A percentile compares a stretch with the other conserved stretches of the same genome.
phyloP scores from a whole-genome alignment of 2,113 vertebrate species.

The Phylloscopus trochiloides region DNA sequence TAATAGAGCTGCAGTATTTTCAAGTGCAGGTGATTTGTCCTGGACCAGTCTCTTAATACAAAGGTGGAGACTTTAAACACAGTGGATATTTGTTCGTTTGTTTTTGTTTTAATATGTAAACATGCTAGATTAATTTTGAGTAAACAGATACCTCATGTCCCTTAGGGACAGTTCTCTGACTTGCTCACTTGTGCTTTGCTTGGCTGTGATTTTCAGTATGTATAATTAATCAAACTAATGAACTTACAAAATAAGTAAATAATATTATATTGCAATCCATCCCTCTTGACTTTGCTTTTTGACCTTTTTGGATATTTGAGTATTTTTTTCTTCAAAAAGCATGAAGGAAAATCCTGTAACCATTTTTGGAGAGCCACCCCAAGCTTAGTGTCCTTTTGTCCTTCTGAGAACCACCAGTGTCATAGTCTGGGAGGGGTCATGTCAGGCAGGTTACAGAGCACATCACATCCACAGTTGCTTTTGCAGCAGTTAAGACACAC shows the following conservation, averaged over 20 bases:
- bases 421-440: fast-evolving
- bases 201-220: not conserved
- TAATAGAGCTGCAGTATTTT: not conserved
- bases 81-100: not conserved
- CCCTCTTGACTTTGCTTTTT: not conserved
- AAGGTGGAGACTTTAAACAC: not conserved
- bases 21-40: not conserved
- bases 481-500: not conserved
- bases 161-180: not conserved
- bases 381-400: not conserved
- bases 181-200: not conserved
- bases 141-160: not conserved
- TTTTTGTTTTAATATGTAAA: not conserved
- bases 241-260: not conserved
- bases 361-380: not conserved
- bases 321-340: not conserved
- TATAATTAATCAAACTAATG: not conserved
- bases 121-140: not conserved
- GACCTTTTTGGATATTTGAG: not conserved
- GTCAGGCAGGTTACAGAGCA: not conserved
- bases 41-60: not conserved
- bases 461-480: not conserved
- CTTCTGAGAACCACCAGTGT: not conserved
- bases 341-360: not conserved
- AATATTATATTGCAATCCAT: not conserved